phyloP scores from a whole-genome alignment of 2,888 invertebrate species.

The Dascillus cervinus region DNA sequence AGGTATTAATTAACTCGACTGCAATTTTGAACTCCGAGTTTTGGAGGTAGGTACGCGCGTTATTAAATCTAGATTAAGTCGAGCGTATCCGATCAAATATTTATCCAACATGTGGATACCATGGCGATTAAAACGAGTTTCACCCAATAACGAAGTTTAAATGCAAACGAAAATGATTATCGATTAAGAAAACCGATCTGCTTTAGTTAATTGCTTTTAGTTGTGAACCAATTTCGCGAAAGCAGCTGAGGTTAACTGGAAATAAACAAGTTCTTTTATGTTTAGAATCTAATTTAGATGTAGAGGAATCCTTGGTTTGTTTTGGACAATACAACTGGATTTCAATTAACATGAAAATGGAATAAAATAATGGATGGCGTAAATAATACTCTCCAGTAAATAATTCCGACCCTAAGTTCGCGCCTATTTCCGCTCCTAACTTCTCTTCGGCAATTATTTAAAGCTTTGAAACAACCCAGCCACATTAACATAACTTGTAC shows the following conservation, averaged over 20 bases:
- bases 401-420: slow-evolving; percentile 13
- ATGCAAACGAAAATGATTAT: too few species aligned
- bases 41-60: too few species aligned
- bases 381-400: slow-evolving; percentile 15
- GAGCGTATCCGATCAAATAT: slow-evolving; percentile 8
- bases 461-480: too few species aligned
- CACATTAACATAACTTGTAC: too few species aligned
- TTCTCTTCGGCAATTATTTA: too few species aligned
- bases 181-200: too few species aligned
- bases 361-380: slow-evolving; percentile 25
- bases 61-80: slow-evolving; percentile 11
- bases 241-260: too few species aligned
- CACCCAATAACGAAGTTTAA: too few species aligned
- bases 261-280: slow-evolving; percentile 14
- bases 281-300: slow-evolving; percentile 21
- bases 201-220: too few species aligned
- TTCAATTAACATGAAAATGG: slow-evolving; percentile 31
- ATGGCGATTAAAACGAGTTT: too few species aligned
- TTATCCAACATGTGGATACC: too few species aligned
- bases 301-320: slow-evolving; percentile 17
- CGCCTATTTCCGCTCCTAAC: slow-evolving; percentile 9
- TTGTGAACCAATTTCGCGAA: too few species aligned
- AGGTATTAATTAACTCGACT: slow-evolving; percentile 9
- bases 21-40: slow-evolving; percentile 11
- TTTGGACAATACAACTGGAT: slow-evolving; percentile 25